A percentile compares a stretch with the other conserved stretches of the same genome.
These are phyloP conservation scores for Pteromalus puparum DNA, from an alignment of 1,140 invertebrate genomes.

Conservation along the genomic window DNA sequence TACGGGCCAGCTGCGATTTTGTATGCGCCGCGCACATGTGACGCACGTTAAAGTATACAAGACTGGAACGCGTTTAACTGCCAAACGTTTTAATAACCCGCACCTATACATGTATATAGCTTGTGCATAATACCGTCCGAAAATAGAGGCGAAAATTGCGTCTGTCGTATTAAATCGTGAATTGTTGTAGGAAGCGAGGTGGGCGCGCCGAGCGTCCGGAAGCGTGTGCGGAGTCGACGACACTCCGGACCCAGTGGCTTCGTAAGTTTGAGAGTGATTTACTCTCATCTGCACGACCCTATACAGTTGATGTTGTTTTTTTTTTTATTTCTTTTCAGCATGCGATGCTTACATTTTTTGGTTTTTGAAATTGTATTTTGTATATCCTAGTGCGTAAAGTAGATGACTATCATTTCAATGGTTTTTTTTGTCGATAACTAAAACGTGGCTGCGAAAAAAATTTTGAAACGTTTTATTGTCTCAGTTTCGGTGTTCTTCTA, in stretches of 20 bases:
- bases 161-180: conserved; percentile 43
- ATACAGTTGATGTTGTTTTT: background rate
- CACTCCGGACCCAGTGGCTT: conserved; percentile 72
- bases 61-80: background rate
- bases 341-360: background rate
- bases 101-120: background rate
- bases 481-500: no score
- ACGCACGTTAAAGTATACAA: background rate
- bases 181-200: conserved; percentile 71
- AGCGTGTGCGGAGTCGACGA: conserved; percentile 66
- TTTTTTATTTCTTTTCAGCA: background rate
- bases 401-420: background rate
- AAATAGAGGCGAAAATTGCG: background rate
- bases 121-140: background rate
- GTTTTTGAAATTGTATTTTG: background rate
- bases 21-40: background rate
- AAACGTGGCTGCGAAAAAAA: background rate
- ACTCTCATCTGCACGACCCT: background rate
- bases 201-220: conserved; percentile 68
- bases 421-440: background rate
- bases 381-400: background rate
- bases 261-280: conserved; percentile 66
- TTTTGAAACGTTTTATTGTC: background rate
- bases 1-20: no score
- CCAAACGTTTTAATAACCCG: background rate